Base-by-base conservation (phyloP, 2,113 vertebrate genomes). In the Triplophysa tibetana region DNA sequence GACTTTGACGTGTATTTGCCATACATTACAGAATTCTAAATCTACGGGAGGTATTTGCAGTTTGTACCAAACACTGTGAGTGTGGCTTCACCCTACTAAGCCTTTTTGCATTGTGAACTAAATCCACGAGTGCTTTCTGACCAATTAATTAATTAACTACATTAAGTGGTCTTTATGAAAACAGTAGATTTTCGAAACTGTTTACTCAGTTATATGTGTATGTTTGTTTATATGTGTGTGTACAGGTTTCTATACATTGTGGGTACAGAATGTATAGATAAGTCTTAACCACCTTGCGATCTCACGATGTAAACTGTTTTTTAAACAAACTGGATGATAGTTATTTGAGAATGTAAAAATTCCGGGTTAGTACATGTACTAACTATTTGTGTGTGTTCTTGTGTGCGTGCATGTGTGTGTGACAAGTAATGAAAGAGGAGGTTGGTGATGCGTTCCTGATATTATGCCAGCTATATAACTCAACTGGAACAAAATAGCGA, bases 161-260 rank as follows among this genome's bases (percentile, higher is more conserved):
- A 52, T 52, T 52, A 52, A 61, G 58, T 26, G 72, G 21, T 48
- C 58, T 48, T 19, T 48, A 48, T 45, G 38, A 75, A 61, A 52
- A 17, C 16, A 75, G 21, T 38, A 48, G 58, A 52, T n/a, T 45
- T 58, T 50, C 14, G 50, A 29, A 58, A 17, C 17, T 29, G 52
- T 72, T 56, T 72, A 33, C 69, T 56, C 17, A 21, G 69, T 95
- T 82, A 33, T 41, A 78, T 45, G 17, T 50, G 33, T 38, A 48
- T 77, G 62, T 70, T 33, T 66, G 75, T 23, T 1, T 43, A 19
- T 17, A 26, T 21, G 24, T 17, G 16, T 56, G 52, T 56, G 52
- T 2, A 56, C 33, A 38, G 5, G 33, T 38, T 38, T 38, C 33
- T 38, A 38, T 38, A 38, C 33, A 8, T 38, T 38, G 5, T 38